Evolutionary conservation across 2,797 vertebrate genomes (phyloP).

Genomic region (Craterocephalus amniculus): DNA sequence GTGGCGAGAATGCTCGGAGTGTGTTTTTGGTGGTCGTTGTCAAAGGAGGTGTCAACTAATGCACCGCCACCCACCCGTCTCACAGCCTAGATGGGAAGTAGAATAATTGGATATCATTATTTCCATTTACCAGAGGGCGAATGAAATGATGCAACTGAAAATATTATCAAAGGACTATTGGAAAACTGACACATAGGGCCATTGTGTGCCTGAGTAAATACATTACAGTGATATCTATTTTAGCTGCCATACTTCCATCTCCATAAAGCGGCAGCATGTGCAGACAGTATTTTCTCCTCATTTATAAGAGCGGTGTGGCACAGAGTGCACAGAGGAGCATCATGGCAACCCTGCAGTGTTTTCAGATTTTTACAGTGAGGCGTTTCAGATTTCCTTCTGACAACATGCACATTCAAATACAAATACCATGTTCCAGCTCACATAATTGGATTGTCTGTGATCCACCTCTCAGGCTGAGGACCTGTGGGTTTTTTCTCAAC

Average conservation of each 20-base stretch:
- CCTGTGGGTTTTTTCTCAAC: constrained; percentile 42
- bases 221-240: constrained; percentile 51
- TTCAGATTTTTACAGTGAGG: constrained; percentile 20
- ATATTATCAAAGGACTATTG: constrained; percentile 58
- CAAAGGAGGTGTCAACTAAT: constrained; percentile 64
- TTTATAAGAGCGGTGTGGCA: neutral
- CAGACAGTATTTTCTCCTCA: neutral
- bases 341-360: constrained; percentile 13
- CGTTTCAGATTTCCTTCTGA: constrained; percentile 29
- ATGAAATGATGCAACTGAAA: constrained; percentile 61
- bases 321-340: constrained; percentile 14
- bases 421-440: constrained; percentile 25
- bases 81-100: constrained; percentile 43
- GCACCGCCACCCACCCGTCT: constrained; percentile 66
- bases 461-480: constrained; percentile 60
- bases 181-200: constrained; percentile 51
- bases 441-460: constrained; percentile 58
- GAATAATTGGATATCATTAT: constrained; percentile 74
- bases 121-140: constrained; percentile 60
- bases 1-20: constrained; percentile 53
- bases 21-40: constrained; percentile 55
- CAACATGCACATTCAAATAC: constrained; percentile 21
- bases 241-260: constrained; percentile 25
- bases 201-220: constrained; percentile 54
- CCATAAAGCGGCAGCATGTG: constrained; percentile 13